phyloP scores from a whole-genome alignment of 2,888 invertebrate genomes.

The Bugula neritina region DNA sequence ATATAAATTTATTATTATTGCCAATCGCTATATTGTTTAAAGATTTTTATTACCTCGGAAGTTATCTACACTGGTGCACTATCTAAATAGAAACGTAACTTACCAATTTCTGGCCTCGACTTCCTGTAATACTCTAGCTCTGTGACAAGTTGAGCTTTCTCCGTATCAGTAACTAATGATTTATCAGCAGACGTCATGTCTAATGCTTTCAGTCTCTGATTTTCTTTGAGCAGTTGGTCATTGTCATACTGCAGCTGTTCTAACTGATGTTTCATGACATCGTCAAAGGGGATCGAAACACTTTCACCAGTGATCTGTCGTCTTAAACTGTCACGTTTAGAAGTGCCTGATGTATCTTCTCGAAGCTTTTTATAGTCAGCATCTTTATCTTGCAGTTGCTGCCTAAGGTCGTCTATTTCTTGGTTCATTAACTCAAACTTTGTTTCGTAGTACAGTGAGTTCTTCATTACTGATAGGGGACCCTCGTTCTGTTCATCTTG shows the following conservation, averaged over 20 bases:
- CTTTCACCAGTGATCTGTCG: conserved; percentile 28
- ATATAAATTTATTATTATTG: too few species aligned
- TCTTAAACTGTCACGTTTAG: conserved; percentile 61
- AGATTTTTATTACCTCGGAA: too few species aligned
- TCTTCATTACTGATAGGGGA: conserved; percentile 10
- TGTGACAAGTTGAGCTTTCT: conserved; percentile 47
- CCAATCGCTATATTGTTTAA: too few species aligned
- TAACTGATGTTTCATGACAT: too few species aligned
- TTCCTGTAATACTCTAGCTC: conserved; percentile 27
- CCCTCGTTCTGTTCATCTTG: conserved; percentile 20
- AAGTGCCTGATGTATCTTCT: conserved; percentile 23
- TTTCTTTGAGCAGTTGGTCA: conserved; percentile 68
- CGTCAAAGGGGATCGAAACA: too few species aligned
- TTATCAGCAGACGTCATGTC: too few species aligned
- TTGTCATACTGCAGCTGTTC: conserved; percentile 69
- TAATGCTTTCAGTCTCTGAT: conserved; percentile 61
- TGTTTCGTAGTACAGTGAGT: conserved; percentile 25
- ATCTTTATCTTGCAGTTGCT: conserved; percentile 19
- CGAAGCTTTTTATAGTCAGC: conserved; percentile 26
- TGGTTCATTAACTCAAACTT: conserved; percentile 27
- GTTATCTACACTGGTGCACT: too few species aligned
- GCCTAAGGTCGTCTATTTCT: conserved; percentile 24
- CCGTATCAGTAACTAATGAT: conserved; percentile 58
- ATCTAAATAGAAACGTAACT: too few species aligned
- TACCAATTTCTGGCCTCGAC: conserved; percentile 19